Evolutionary conservation across 2,888 invertebrate species (phyloP).

Genomic region (Aproaerema taeniolella): DNA sequence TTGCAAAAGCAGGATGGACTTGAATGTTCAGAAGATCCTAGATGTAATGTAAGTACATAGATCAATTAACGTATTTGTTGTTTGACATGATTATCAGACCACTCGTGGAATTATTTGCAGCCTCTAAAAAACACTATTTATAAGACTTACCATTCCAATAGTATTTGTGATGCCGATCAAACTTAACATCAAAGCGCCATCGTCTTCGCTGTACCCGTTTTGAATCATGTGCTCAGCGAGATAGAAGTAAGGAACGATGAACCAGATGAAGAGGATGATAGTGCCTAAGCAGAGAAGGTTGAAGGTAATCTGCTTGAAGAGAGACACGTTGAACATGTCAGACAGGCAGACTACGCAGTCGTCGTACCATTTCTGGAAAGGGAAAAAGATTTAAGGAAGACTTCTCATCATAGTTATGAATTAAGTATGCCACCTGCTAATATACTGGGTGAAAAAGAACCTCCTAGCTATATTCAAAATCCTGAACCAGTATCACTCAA

Average conservation of each 20-base stretch:
- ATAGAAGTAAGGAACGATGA: constrained; percentile 97
- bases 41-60: too few relatives aligned
- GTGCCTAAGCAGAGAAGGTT: constrained; percentile 90
- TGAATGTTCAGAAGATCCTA: too few relatives aligned
- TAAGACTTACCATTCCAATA: constrained; percentile 87
- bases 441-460: too few relatives aligned
- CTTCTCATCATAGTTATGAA: too few relatives aligned
- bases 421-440: too few relatives aligned
- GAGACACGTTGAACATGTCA: constrained; percentile 84
- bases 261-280: constrained; percentile 93
- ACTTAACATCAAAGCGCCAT: constrained; percentile 88
- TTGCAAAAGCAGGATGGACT: too few relatives aligned
- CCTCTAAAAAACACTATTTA: too few relatives aligned
- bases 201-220: constrained; percentile 82
- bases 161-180: constrained; percentile 94
- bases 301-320: constrained; percentile 87
- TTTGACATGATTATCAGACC: too few relatives aligned
- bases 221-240: constrained; percentile 88
- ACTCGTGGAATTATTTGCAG: too few relatives aligned
- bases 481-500: too few relatives aligned
- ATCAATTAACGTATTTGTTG: too few relatives aligned
- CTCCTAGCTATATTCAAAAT: too few relatives aligned
- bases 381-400: not conserved
- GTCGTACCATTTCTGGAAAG: constrained; percentile 61
- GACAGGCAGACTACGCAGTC: constrained; percentile 51